Conservation (phyloP, 2,888 invertebrate genomes). For the Apantesis nais region DNA sequence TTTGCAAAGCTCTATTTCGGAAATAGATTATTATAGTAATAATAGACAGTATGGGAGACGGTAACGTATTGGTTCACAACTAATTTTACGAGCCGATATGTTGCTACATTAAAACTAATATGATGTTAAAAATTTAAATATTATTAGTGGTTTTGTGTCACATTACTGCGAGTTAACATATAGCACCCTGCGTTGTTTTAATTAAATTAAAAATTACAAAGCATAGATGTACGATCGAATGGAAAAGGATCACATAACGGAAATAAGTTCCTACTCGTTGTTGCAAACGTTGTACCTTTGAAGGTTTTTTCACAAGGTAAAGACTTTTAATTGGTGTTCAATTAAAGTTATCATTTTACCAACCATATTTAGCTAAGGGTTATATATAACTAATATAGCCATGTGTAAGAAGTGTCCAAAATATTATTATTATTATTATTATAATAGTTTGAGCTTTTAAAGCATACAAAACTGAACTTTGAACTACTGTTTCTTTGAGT, state of each 20-base stretch:
- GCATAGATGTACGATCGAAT: neutral
- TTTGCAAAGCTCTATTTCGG: neutral
- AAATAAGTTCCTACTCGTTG: neutral
- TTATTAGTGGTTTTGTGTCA: neutral
- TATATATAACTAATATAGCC: too few relatives aligned
- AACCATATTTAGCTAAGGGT: neutral
- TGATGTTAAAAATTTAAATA: neutral
- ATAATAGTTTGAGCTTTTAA: neutral
- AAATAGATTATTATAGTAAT: conserved; percentile 3
- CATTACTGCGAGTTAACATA: neutral
- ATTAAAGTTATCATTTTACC: neutral
- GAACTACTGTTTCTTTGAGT: neutral
- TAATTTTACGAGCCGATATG: neutral
- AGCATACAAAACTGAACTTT: neutral
- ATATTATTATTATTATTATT: too few relatives aligned
- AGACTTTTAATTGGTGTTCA: neutral
- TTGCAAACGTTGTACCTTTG: neutral
- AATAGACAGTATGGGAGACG: neutral
- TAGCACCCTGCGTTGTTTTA: neutral
- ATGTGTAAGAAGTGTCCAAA: too few relatives aligned
- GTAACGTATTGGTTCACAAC: conserved; percentile 9
- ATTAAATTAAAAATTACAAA: neutral
- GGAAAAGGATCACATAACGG: neutral
- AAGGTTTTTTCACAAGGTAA: neutral
- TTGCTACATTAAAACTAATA: neutral